Base-by-base conservation (phyloP, 2,113 vertebrate genomes). In the Myiozetetes cayanensis region DNA sequence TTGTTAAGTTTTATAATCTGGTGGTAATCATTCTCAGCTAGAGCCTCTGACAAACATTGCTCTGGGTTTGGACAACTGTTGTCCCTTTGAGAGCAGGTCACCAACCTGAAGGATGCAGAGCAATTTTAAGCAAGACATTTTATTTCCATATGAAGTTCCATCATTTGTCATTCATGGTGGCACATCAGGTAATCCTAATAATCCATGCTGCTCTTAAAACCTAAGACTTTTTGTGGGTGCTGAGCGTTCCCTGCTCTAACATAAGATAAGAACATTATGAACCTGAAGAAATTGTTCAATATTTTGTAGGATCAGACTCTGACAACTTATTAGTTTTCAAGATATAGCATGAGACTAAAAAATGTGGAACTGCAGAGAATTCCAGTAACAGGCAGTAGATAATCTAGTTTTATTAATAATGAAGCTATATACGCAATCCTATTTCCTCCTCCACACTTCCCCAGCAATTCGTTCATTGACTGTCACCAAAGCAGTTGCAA, bases 361-460 rank as follows among this genome's bases (percentile, higher is more conserved):
- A 79, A 41, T 10, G 27, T 14, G 39, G 23, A 90, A 55, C 39
- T 74, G 47, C 22, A 74, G 35, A 47, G 46, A 95, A 87, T 67
- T 83, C 61, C 25, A 74, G 53, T 47, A 70, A 74, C 28, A 79
- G 71, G 18, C 35, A 90, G 35, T 8, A 86, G 56, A 72, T 35
- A 95, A 66, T 17, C 41, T 39, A 14, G 4, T 80, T 97, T 88
- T 91, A 74, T 77, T 88, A 86, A 85, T 66, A 86, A 88, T 44
- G 76, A 82, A 87, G 39, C 21, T 2, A 1, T 63, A 77, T 50
- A 85, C 47, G 65, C 9, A 81, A 20, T 47, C 31, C 71, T 67
- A 21, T 85, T 91, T 71, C 18, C 2, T 76, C 59, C 55, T 88
- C 22, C 72, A 56, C 53, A 50, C 18, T 43, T 28, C 23, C 44